A percentile compares a stretch with the other conserved stretches of the same genome.
Evolutionary conservation across 2,113 vertebrate genomes (phyloP).

Genomic region (Aegithalos caudatus): DNA sequence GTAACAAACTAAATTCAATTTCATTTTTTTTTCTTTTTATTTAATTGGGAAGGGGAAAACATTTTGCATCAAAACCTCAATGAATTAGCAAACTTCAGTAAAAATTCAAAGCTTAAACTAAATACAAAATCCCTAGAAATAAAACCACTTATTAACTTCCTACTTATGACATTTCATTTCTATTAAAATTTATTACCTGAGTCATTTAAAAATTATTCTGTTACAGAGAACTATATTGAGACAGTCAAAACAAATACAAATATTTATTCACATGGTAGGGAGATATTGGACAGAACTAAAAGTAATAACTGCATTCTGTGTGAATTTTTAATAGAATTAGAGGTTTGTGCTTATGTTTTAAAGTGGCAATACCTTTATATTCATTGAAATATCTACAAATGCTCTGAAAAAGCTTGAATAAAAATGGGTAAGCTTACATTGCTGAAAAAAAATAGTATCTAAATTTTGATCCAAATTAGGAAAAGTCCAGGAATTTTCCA

Average conservation of each 20-base stretch:
- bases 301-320: not conserved
- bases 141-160: not conserved
- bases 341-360: not conserved
- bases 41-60: not conserved
- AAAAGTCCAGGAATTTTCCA: not conserved
- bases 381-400: not conserved
- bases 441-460: not conserved
- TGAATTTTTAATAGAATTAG: not conserved
- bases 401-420: not conserved
- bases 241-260: not conserved
- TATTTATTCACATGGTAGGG: not conserved
- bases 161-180: not conserved
- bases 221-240: not conserved
- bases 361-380: not conserved
- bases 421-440: not conserved
- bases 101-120: not conserved
- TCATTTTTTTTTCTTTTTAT: not conserved
- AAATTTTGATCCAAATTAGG: not conserved
- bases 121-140: not conserved
- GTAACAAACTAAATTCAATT: not conserved
- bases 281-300: not conserved
- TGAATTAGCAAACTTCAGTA: not conserved
- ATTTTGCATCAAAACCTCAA: accelerated
- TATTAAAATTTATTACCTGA: not conserved
- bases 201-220: not conserved